Base-by-base conservation (phyloP, 2,113 vertebrate genomes). In the Craseonycteris thonglongyai region DNA sequence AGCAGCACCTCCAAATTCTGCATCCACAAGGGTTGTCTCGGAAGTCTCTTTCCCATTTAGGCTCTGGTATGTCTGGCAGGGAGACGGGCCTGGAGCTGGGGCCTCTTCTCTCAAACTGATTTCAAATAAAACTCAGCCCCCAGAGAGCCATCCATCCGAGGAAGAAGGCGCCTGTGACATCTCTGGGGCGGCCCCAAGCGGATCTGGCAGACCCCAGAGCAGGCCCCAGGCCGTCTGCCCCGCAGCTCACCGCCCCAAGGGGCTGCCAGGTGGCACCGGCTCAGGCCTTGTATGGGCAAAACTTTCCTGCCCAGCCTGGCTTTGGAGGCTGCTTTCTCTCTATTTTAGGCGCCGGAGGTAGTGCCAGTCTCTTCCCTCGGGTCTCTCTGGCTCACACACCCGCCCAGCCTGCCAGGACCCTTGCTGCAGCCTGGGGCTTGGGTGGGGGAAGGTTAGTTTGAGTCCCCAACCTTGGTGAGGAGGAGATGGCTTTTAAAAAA, bases 101-200 rank as follows among this genome's bases (percentile, higher is more conserved):
- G 47, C 30, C 12, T 49, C 97, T 97, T 97, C 87, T 96, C 93
- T 96, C 56, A 92, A 93, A 92, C 28, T 75, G 74, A 63, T 93
- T 95, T 97, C 91, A 88, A 96, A 96, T 95, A 96, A 98, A 97
- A 90, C 85, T 84, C 93, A 96, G 88, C 78, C 93, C 97, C 97
- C 82, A 89, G 95, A 93, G 96, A 96, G 91, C 72, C 82, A 95
- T 95, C 96, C 4, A 16, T 96, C 93, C 56, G 68, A 51, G 79
- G 74, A 54, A 49, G 51, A 93, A 59, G 72, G 75, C 90, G 84
- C 80, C 90, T 30, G 66, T 79, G 66, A 78, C 72, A 88, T 66
- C 78, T 49, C 42, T 4, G 47, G 88, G 83, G 90, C 11, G 12
- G 83, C 66, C 88, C 54, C 40, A n/a, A 22, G 81, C 42, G 3